These are phyloP conservation scores for Emmelina monodactyla DNA, from an alignment of 2,888 invertebrate species.

Conservation along the genomic window DNA sequence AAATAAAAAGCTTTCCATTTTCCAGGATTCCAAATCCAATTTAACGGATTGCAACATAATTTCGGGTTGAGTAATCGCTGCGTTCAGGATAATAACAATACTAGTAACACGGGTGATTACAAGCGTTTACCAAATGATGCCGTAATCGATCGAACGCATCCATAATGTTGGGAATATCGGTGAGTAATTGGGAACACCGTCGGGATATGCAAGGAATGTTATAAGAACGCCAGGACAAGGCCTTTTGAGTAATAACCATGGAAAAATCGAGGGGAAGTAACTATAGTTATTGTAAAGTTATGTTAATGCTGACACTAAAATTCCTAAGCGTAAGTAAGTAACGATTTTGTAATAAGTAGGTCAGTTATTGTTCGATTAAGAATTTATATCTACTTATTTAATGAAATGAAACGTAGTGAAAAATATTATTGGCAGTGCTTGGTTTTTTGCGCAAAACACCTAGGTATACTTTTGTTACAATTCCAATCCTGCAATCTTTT, in stretches of 20 bases:
- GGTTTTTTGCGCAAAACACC: too few relatives aligned
- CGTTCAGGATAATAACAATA: slow-evolving; percentile 43
- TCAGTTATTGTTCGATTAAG: too few relatives aligned
- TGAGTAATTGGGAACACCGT: slow-evolving; percentile 31
- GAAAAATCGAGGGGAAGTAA: slow-evolving; percentile 25
- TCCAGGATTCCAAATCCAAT: too few relatives aligned
- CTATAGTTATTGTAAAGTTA: slow-evolving; percentile 31
- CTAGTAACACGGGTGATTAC: slow-evolving; percentile 53
- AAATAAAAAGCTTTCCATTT: too few relatives aligned
- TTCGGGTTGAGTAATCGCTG: slow-evolving; percentile 36
- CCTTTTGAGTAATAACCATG: slow-evolving; percentile 23
- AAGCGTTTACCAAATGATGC: slow-evolving; percentile 56
- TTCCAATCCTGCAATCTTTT: too few relatives aligned
- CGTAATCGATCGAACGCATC: slow-evolving; percentile 39
- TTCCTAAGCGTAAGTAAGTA: slow-evolving; percentile 24
- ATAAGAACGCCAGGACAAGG: slow-evolving; percentile 22
- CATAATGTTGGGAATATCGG: slow-evolving; percentile 40
- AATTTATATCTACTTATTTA: too few relatives aligned
- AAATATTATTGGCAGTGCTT: too few relatives aligned
- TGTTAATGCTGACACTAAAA: slow-evolving; percentile 30
- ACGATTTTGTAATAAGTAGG: too few relatives aligned
- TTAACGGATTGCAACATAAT: slow-evolving; percentile 18
- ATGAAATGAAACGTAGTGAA: too few relatives aligned
- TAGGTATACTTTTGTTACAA: too few relatives aligned
- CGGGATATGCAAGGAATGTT: slow-evolving; percentile 28